phyloP scores from a whole-genome alignment of 2,113 vertebrate species.

The Urocolius indicus region DNA sequence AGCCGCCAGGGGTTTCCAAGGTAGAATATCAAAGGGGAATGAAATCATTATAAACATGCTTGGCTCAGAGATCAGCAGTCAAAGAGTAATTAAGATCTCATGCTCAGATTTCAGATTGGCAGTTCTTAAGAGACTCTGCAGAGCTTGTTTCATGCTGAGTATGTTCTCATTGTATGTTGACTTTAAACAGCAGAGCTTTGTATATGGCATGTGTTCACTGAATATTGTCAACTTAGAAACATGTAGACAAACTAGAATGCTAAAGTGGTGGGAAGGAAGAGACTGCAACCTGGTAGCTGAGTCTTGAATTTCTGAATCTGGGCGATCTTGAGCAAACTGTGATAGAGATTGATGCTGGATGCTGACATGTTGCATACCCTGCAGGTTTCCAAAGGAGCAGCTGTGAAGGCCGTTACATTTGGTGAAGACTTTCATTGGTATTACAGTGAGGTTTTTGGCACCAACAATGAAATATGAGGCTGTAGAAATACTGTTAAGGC shows the following conservation, averaged over 20 bases:
- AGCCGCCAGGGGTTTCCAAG: neutral
- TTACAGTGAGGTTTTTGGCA: slow-evolving; percentile 21
- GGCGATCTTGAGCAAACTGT: neutral
- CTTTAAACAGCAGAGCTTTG: neutral
- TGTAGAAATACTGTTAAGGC: neutral
- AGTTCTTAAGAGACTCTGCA: neutral
- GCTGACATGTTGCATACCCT: neutral
- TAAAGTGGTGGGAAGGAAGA: neutral
- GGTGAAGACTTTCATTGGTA: neutral
- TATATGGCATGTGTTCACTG: neutral
- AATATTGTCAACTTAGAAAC: neutral
- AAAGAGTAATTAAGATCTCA: neutral
- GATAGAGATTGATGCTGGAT: neutral
- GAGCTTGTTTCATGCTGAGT: neutral
- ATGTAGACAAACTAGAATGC: neutral
- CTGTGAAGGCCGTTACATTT: slow-evolving; percentile 2
- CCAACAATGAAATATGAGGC: neutral
- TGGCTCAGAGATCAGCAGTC: neutral
- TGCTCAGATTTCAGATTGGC: neutral
- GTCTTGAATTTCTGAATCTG: neutral
- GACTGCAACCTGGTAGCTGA: neutral
- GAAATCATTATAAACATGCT: neutral
- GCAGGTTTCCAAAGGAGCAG: neutral
- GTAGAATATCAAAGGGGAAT: neutral
- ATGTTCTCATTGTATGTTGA: neutral